Base-by-base conservation (phyloP, 2,113 vertebrate genomes). In the Puntigrus tetrazona region DNA sequence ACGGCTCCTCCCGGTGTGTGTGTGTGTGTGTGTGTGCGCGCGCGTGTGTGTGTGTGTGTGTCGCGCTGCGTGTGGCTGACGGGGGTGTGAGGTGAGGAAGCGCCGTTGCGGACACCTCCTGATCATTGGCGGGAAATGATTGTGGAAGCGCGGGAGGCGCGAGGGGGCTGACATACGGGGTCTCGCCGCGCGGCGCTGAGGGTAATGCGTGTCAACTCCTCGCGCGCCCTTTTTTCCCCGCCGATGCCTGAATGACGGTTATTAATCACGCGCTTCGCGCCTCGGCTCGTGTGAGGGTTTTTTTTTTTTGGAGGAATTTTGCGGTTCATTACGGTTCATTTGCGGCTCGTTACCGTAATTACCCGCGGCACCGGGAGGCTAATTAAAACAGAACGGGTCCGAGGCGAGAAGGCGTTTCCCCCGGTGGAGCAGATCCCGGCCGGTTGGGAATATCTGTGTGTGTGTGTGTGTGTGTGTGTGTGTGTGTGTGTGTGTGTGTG, bases 41-140 rank as follows among this genome's bases (percentile, higher is more conserved):
- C 78, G 70, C 80, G 72, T 91, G 91, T 85, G 85, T 73, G 55
- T 74, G 82, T 84, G 86, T 74, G 88, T 86, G 76, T 83, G 80
- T 83, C 74, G 34, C 76, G 76, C 57, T 86, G 87, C 57, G 85
- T 82, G 85, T 63, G 85, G 57, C 70, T 90, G 93, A 89, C 89
- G 86, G 45, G 91, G 91, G 90, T 91, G 91, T 84, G 94, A 93
- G 94, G 94, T 94, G 95, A 94, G 94, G 90, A 92, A 93, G 94
- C 92, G 85, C 88, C 90, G 93, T 89, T 94, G 95, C 80, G 94
- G 94, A 91, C 94, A 92, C 91, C 88, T 83, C 86, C 92, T 87
- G 92, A 87, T 91, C 95, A 96, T 95, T 96, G 95, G 95, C 91
- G 92, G 94, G 92, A 85, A 91, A 91, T 91, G 89, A 86, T 90